Evolutionary conservation across 1,140 invertebrate genomes (phyloP).

Genomic region (Panonychus citri): DNA sequence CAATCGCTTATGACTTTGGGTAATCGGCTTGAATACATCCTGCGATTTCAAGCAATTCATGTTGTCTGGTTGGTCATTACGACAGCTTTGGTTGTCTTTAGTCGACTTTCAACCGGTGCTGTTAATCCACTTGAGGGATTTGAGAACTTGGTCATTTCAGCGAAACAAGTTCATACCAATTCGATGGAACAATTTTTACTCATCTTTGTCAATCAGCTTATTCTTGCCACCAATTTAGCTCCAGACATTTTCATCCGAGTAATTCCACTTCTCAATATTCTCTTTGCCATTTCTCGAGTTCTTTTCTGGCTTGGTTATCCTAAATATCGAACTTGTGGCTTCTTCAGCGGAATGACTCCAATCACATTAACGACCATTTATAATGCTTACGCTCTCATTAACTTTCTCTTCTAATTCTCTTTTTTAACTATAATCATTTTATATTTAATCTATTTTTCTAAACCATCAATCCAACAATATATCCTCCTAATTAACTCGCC

Average conservation of each 20-base stretch:
- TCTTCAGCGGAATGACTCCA: not conserved
- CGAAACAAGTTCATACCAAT: conserved; percentile 1
- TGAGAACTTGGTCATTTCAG: not conserved
- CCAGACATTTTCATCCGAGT: not conserved
- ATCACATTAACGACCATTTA: not conserved
- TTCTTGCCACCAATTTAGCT: not conserved
- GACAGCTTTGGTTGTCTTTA: not conserved
- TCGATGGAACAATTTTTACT: conserved; percentile 5
- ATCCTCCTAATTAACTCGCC: no score
- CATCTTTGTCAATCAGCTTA: not conserved
- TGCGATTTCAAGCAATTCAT: not conserved
- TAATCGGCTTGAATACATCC: not conserved
- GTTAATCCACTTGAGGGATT: not conserved
- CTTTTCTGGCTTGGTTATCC: conserved; percentile 6
- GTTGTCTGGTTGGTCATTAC: not conserved
- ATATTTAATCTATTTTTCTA: no score
- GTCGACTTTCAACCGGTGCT: not conserved
- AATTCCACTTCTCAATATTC: conserved; percentile 5
- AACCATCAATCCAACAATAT: no score
- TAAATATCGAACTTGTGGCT: conserved; percentile 1
- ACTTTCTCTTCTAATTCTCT: no score
- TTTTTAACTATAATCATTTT: no score
- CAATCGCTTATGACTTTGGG: not conserved
- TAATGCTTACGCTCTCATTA: not conserved
- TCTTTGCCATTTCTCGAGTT: conserved; percentile 2